Base-by-base conservation (phyloP, 2,797 vertebrate species). In the Manis pentadactyla region DNA sequence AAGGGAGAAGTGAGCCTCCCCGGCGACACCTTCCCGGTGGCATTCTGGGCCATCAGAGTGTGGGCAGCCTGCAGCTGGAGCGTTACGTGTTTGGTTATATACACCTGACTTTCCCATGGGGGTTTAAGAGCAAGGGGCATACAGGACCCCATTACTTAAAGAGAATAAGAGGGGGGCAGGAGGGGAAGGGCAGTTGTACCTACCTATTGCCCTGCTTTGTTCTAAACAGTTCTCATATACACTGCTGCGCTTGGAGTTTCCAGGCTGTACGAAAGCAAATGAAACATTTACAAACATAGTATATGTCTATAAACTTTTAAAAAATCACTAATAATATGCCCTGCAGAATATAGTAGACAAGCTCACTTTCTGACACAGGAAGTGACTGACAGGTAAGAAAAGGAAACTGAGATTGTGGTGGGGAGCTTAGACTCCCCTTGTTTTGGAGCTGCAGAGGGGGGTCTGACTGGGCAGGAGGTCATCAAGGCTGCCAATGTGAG, bases 171-270 rank as follows among this genome's bases (percentile, higher is more conserved):
- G 21, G 21, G 49, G 10, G 31, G 49, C 73, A 51, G 53, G 53
- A 23, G 25, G 51, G n/a, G n/a, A 51, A 66, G 17, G 17, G 9
- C 10, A 14, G 15, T 18, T 2, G 5, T 82, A 98, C 98, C 34
- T 98, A 99, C 99, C 99, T 95, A 82, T 0, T 64, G 90, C 82
- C 87, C 95, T 97, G 92, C 92, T 97, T 87, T 98, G 98, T 87
- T 99, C 98, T 97, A 98, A 98, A 97, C 99, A 99, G 97, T 99
- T 99, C 98, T 99, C 99, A 85, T 99, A 99, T 69, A 99, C 97
- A 10, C 98, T 98, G 97, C 98, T 97, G 95, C 98, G 97, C 49
- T 90, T 97, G 39, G 98, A 97, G 87, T 96, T 99, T 95, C 97
- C 98, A 83, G 98, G 97, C 99, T 99, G 98, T 78, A 98, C 96